These are phyloP conservation scores for Whitmania pigra DNA, from an alignment of 1,140 invertebrate genomes.

Conservation along the genomic window DNA sequence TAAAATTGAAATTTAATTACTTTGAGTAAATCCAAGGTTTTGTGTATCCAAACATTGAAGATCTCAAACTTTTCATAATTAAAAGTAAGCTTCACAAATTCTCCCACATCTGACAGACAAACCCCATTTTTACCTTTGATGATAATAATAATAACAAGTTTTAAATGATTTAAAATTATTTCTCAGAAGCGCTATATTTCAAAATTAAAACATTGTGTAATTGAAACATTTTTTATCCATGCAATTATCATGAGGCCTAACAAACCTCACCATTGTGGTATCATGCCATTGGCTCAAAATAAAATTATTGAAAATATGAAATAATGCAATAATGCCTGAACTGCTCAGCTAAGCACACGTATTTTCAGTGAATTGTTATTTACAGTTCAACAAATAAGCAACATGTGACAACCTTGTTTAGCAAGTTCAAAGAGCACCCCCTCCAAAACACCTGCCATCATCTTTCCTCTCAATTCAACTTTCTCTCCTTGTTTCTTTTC, in stretches of 20 bases:
- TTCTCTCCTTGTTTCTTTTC: not conserved
- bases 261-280: too few species aligned
- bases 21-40: too few species aligned
- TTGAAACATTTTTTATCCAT: too few species aligned
- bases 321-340: too few species aligned
- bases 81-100: constrained; percentile 38
- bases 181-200: not conserved
- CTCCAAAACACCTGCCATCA: not conserved
- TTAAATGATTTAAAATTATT: not conserved
- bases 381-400: not conserved
- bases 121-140: constrained; percentile 33
- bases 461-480: not conserved
- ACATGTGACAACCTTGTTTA: not conserved
- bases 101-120: constrained; percentile 35
- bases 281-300: too few species aligned
- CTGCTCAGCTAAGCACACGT: too few species aligned
- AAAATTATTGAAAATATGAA: too few species aligned
- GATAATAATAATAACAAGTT: not conserved
- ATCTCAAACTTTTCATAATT: constrained; percentile 41
- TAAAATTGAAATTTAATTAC: too few species aligned
- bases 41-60: constrained; percentile 29
- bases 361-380: too few species aligned
- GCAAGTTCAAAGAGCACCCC: too few species aligned
- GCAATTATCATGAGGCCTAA: too few species aligned
- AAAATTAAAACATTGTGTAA: too few species aligned